Evolutionary conservation across 2,888 invertebrate species (phyloP).

Genomic region (Volucella zonaria): DNA sequence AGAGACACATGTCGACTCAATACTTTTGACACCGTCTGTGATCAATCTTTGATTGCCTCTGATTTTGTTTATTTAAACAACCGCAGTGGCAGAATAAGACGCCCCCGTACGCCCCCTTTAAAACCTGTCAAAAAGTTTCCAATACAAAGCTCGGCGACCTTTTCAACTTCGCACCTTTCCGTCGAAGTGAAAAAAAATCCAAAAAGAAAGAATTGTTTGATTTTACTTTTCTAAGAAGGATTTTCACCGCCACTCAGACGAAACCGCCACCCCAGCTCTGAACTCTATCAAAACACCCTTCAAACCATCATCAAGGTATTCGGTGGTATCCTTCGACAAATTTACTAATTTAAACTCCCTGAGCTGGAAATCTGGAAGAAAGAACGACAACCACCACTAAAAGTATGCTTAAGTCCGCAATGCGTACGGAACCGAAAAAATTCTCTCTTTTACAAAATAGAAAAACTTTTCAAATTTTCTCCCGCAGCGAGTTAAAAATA

Average conservation of each 20-base stretch:
- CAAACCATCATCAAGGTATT: conserved; percentile 6
- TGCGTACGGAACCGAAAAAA: conserved; percentile 32
- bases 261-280: neutral
- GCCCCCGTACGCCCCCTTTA: neutral
- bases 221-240: conserved; percentile 25
- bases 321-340: conserved; percentile 27
- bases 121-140: conserved; percentile 35
- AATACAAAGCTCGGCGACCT: conserved; percentile 35
- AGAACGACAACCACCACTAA: conserved; percentile 4
- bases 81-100: neutral
- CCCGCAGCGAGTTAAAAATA: conserved; percentile 63
- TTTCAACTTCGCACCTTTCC: conserved; percentile 20
- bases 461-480: conserved; percentile 72
- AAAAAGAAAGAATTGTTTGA: conserved; percentile 3
- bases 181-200: neutral
- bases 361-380: conserved; percentile 63
- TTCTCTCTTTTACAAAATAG: conserved; percentile 44
- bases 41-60: neutral
- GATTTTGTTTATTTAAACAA: neutral
- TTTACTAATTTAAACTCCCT: conserved; percentile 67
- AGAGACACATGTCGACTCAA: too few relatives aligned
- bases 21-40: neutral
- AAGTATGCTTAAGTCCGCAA: conserved; percentile 12
- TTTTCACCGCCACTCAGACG: neutral
- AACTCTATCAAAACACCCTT: conserved; percentile 9